These are phyloP conservation scores for Thumatha senex DNA, from an alignment of 2,888 invertebrate species.

Conservation along the genomic window DNA sequence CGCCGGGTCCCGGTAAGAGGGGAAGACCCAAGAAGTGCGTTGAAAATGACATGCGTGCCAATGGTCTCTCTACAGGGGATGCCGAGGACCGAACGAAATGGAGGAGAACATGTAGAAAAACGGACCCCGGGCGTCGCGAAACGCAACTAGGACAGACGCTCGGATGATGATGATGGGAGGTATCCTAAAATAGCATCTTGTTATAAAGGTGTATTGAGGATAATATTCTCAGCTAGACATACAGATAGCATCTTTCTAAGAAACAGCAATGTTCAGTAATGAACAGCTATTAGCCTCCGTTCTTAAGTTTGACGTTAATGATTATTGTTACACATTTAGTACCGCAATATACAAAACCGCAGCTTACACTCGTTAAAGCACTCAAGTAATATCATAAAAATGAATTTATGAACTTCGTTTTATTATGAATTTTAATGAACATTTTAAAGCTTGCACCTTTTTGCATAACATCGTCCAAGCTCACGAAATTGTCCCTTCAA, in stretches of 20 bases:
- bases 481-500: conserved; percentile 21
- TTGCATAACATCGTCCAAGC: conserved; percentile 17
- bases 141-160: no score
- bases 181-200: no score
- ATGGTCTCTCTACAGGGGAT: no score
- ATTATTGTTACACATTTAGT: conserved; percentile 8
- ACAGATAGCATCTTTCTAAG: not conserved
- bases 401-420: conserved; percentile 7
- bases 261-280: conserved; percentile 2
- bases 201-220: no score
- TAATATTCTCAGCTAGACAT: not conserved
- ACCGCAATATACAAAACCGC: conserved; percentile 10
- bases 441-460: conserved; percentile 24
- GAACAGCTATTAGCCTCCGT: not conserved
- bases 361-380: conserved; percentile 8
- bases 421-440: not conserved
- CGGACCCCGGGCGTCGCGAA: no score
- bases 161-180: no score
- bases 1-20: no score
- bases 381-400: conserved; percentile 10
- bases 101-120: no score
- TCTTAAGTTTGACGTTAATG: conserved; percentile 6
- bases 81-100: no score
- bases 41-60: no score
- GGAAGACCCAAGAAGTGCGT: no score